Conservation (phyloP, 2,113 vertebrate species). For the Xiphophorus couchianus region DNA sequence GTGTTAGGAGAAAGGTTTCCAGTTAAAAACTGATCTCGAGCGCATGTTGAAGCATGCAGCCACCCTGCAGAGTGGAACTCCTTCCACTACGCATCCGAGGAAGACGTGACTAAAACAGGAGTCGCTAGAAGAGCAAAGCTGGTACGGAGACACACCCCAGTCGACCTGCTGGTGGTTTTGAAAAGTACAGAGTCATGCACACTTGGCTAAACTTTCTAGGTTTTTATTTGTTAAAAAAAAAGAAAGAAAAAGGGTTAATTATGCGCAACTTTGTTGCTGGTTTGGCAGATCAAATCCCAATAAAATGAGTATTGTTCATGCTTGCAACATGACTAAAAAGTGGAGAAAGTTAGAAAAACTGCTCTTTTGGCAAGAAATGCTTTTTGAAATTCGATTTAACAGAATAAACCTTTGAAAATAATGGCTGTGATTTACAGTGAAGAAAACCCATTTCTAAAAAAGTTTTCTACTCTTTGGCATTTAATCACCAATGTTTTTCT, state of each 20-base stretch:
- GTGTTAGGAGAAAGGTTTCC: not conserved
- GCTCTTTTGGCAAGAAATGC: too few species aligned
- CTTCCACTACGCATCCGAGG: not conserved
- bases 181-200: too few species aligned
- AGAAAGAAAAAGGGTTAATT: too few species aligned
- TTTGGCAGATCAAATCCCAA: too few species aligned
- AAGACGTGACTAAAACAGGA: not conserved
- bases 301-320: too few species aligned
- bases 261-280: too few species aligned
- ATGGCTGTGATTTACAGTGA: not conserved
- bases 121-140: not conserved
- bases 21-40: not conserved
- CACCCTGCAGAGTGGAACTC: not conserved
- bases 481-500: slow-evolving; percentile 67
- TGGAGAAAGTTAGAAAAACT: too few species aligned
- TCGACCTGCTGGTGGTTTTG: not conserved
- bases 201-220: too few species aligned
- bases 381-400: too few species aligned
- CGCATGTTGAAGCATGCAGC: not conserved
- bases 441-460: not conserved
- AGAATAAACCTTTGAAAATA: not conserved
- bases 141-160: not conserved
- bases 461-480: not conserved
- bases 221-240: too few species aligned
- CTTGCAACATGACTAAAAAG: too few species aligned